phyloP scores from a whole-genome alignment of 2,113 vertebrate genomes.

The Tragelaphus buxtoni region DNA sequence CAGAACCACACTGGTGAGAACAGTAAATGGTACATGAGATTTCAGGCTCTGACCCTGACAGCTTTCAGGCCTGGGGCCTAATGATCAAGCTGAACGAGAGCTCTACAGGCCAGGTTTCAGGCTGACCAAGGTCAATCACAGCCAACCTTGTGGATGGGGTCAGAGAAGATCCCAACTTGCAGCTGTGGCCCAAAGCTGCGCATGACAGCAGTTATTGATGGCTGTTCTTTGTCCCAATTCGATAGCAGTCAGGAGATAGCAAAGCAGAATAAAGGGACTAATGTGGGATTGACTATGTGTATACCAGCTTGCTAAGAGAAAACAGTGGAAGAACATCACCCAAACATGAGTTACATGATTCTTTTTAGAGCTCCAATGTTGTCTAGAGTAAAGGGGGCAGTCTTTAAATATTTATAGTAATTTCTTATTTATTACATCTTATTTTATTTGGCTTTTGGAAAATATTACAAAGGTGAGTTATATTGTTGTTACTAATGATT shows the following conservation, averaged over 20 bases:
- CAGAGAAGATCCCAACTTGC: background rate
- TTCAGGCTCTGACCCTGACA: slow-evolving; percentile 1
- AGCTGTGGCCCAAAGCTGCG: slow-evolving; percentile 22
- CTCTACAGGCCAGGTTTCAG: background rate
- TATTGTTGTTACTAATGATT: slow-evolving; percentile 33
- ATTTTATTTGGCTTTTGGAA: slow-evolving; percentile 29
- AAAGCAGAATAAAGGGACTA: background rate
- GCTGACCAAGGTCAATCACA: background rate
- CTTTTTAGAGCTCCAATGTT: background rate
- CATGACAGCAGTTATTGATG: slow-evolving; percentile 40
- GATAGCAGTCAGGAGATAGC: background rate
- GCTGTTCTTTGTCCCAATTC: background rate
- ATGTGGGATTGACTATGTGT: background rate
- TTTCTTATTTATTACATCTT: background rate
- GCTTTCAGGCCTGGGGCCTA: background rate
- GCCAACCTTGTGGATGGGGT: background rate
- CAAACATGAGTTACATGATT: background rate
- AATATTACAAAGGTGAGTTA: slow-evolving; percentile 35
- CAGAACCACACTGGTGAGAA: background rate
- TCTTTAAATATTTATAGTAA: background rate
- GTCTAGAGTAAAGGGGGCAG: background rate
- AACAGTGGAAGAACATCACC: background rate
- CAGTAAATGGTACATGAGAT: background rate
- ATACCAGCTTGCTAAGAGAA: background rate
- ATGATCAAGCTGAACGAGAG: background rate